Conservation (phyloP, 2,888 invertebrate genomes). For the Drosophila heteroneura region DNA sequence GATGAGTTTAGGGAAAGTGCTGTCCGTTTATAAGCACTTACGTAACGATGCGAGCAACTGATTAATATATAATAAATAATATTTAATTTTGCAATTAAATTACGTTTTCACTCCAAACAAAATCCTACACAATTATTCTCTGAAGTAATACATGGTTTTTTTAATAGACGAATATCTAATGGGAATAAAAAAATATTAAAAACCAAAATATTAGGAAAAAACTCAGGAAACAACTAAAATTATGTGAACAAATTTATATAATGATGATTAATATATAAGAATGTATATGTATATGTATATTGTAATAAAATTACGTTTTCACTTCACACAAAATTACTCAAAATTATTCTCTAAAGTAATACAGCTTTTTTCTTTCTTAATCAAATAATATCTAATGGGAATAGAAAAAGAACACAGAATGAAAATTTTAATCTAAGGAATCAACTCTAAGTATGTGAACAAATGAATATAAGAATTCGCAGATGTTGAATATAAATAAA, state of each 20-base stretch:
- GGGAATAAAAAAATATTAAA: not conserved
- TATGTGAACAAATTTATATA: not conserved
- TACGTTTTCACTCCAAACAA: not conserved
- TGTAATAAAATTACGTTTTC: not conserved
- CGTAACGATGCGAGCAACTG: not conserved
- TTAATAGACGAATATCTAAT: not conserved
- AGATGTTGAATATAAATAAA: not conserved
- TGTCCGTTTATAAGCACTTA: slow-evolving; percentile 7
- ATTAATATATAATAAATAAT: not conserved
- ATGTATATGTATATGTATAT: not conserved
- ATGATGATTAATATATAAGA: not conserved
- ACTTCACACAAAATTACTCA: not conserved
- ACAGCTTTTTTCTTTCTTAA: not conserved
- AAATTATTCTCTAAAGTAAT: not conserved
- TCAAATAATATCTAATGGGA: not conserved
- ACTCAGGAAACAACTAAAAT: not conserved
- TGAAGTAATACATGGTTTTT: not conserved
- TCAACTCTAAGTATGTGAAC: not conserved
- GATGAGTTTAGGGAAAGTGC: slow-evolving; percentile 21
- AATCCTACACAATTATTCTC: not conserved
- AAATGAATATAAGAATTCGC: not conserved
- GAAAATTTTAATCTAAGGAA: not conserved
- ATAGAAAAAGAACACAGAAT: not conserved
- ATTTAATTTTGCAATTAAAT: not conserved
- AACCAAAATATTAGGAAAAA: not conserved